Evolutionary conservation across 2,113 vertebrate genomes (phyloP).

Genomic region (Ahaetulla prasina): DNA sequence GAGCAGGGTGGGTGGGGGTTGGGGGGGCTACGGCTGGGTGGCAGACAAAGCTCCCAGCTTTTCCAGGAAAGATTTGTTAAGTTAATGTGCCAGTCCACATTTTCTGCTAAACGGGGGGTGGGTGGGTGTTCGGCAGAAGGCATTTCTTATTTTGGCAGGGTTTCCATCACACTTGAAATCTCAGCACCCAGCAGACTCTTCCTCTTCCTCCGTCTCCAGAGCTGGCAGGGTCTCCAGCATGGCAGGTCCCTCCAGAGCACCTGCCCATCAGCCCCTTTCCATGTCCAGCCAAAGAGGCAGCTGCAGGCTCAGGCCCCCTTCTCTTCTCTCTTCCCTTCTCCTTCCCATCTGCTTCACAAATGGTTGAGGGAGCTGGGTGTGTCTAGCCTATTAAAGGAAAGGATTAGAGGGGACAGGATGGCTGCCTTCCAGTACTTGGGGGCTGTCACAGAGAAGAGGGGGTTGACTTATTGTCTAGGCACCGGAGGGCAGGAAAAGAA

Average conservation of each 20-base stretch:
- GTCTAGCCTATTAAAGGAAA: background rate
- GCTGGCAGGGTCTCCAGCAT: background rate
- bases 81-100: conserved; percentile 34
- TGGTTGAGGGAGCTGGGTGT: too few relatives aligned
- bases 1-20: background rate
- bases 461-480: background rate
- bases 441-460: background rate
- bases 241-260: background rate
- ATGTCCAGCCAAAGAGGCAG: background rate
- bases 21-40: conserved; percentile 45
- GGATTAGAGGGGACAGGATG: background rate
- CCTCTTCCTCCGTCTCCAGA: background rate
- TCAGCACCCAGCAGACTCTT: background rate
- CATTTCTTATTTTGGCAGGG: background rate
- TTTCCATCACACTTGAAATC: background rate
- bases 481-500: background rate
- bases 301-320: background rate
- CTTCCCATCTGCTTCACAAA: background rate
- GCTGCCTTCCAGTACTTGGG: background rate
- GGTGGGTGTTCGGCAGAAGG: conserved; percentile 1
- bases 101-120: conserved; percentile 28
- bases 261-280: background rate
- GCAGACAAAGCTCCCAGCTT: conserved; percentile 38
- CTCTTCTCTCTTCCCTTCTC: background rate
- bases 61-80: conserved; percentile 32